Evolutionary conservation across 2,888 invertebrate species (phyloP), one percentile per base, ranked within the genome.

Genomic region (Polyommatus iphigenia): DNA sequence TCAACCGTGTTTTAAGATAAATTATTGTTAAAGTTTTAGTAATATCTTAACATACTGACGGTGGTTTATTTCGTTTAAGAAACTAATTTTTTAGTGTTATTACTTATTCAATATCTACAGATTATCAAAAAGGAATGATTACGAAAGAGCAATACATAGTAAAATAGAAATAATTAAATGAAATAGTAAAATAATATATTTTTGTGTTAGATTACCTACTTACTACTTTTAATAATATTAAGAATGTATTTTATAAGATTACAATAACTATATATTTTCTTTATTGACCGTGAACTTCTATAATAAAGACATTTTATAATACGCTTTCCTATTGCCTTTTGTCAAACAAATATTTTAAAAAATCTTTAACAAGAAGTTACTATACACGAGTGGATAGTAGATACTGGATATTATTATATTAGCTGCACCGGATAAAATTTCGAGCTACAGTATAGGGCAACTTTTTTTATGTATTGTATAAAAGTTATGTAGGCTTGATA

Each of bases 371-470:
- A 46, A 46, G 54, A 54, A 54, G 54, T 54, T 54, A 54, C 18
- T 54, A n/a, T n/a, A 18, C 18, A 46, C 46, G 46, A 46, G 10
- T 41, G 41, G 46, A 46, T 10, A 46, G 46, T 46, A 0, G 46
- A 46, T 46, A 46, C 7, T 46, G 46, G 46, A 46, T 10, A 46
- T 54, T 54, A 54, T 15, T 59, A 54, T 67, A 54, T 67, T 67
- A 67, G 85, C 85, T 85, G 84, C 84, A 79, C 78, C 81, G 75
- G 79, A 82, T 85, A 73, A 78, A 78, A 80, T 77, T 78, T 81
- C 77, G 79, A 84, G 84, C 85, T 85, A 84, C 85, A 79, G 81
- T 80, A 77, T 79, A 83, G 85, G 84, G 84, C 85, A 85, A 83
- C 83, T 67, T 62, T 78, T 78, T 71, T 32, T 77, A 72, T 32